These are phyloP conservation scores for Glomeris marginata DNA, from an alignment of 2,888 invertebrate species.

Conservation along the genomic window DNA sequence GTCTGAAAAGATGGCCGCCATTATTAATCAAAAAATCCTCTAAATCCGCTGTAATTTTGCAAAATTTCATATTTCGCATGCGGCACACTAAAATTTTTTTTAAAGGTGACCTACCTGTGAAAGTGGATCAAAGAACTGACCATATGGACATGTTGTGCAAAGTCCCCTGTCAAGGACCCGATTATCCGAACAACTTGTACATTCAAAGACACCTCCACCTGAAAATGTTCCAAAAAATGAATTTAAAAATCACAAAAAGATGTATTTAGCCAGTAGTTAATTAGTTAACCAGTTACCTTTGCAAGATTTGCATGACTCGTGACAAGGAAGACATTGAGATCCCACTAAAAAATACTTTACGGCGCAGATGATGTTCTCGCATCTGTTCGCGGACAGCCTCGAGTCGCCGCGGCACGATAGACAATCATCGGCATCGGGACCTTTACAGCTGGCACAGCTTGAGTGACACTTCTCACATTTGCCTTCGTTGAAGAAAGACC, in stretches of 20 bases:
- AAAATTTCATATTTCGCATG: no score
- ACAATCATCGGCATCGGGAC: slow-evolving; percentile 41
- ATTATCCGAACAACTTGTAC: neutral
- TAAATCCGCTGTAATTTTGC: neutral
- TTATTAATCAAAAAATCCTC: no score
- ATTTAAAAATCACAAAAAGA: neutral
- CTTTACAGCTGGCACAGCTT: slow-evolving; percentile 59
- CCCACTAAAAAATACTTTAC: no score
- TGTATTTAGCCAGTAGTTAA: neutral
- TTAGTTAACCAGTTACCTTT: slow-evolving; percentile 1
- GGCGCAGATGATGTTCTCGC: neutral
- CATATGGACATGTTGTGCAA: no score
- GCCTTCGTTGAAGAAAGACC: slow-evolving; percentile 10
- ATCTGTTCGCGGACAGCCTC: slow-evolving; percentile 39
- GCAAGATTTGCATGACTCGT: slow-evolving; percentile 1
- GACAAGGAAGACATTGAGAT: slow-evolving; percentile 4
- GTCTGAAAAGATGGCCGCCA: no score
- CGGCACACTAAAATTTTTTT: neutral
- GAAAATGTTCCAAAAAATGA: no score
- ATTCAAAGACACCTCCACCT: slow-evolving; percentile 1
- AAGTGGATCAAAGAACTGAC: slow-evolving; percentile 7
- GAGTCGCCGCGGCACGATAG: slow-evolving; percentile 56
- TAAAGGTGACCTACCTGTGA: neutral
- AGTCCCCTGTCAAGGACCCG: neutral
- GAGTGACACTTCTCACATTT: slow-evolving; percentile 56